These are phyloP conservation scores for Chromoteleia sp. DNA, from an alignment of 2,888 invertebrate genomes.

Conservation along the genomic window DNA sequence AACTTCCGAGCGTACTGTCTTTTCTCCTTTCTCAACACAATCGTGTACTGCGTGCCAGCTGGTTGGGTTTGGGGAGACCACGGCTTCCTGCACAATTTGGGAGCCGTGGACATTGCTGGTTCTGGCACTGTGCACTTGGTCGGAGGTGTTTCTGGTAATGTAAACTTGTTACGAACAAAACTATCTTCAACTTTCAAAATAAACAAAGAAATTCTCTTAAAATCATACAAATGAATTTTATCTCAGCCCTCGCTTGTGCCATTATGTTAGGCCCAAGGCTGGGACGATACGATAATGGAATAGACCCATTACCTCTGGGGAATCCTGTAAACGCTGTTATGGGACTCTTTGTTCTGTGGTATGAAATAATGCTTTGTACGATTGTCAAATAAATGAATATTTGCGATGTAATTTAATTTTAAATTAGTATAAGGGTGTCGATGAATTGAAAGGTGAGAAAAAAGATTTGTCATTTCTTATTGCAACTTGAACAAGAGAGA, in stretches of 20 bases:
- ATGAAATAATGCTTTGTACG: no score
- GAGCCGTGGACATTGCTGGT: slow-evolving; percentile 96
- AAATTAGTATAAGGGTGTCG: no score
- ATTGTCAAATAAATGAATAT: no score
- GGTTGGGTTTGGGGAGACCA: slow-evolving; percentile 97
- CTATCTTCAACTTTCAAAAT: no score
- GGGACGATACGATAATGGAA: slow-evolving; percentile 92
- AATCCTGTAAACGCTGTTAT: slow-evolving; percentile 96
- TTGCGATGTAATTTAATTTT: no score
- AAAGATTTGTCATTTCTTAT: no score
- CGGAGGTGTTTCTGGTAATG: slow-evolving; percentile 87
- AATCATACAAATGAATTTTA: slow-evolving; percentile 19
- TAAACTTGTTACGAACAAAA: no score
- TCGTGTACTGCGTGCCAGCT: slow-evolving; percentile 96
- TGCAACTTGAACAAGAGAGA: no score
- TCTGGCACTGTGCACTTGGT: slow-evolving; percentile 96
- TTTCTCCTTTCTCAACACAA: slow-evolving; percentile 94
- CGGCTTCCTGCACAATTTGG: slow-evolving; percentile 93
- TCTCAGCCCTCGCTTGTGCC: slow-evolving; percentile 92
- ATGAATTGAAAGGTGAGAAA: no score
- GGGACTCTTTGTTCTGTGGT: slow-evolving; percentile 96
- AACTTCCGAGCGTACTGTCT: slow-evolving; percentile 96
- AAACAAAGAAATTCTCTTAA: no score
- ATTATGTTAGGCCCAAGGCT: slow-evolving; percentile 95
- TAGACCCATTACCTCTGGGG: slow-evolving; percentile 91